Evolutionary conservation across 2,888 invertebrate genomes (phyloP), one percentile per base, ranked within the genome.

Genomic region (Limnephilus marmoratus): DNA sequence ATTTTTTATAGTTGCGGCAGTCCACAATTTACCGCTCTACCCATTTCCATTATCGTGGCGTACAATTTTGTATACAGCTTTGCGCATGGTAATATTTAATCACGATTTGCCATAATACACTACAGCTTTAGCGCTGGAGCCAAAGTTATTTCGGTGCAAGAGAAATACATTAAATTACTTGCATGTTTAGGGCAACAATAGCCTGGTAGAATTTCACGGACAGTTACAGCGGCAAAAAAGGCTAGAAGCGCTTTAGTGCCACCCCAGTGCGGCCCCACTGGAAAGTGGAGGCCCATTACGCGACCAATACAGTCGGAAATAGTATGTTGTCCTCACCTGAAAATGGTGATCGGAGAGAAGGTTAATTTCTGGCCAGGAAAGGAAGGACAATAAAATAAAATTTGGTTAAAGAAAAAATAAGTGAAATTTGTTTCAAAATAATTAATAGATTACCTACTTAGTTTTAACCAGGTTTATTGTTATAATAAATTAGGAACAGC

Each of bases 131-230:
- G 9, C 68, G 24, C 68, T 24, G 24, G 24, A 24, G 68, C 68
- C 68, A 68, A 68, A 68, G 68, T 68, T 68, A 68, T 68, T 68
- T 68, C 24, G 7, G 9, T 68, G 68, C 68, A 68, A 68, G 68
- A 7, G 68, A 68, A 86, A 86, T 86, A 49, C 37, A 86, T 45
- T 86, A 86, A 45, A 45, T 86, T 86, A 45, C 86, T 86, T 29
- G 86, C 86, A 29, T 86, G 49, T 49, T 86, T 86, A 86, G 45
- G 86, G n/a, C 13, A 37, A 29, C 45, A 49, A 86, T 45, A 49
- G 45, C 45, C n/a, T 7, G 3, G n/a, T 15, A 49, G 86, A 29
- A 86, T 86, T 86, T 68, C n/a, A 68, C 68, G 68, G 68, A 68
- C 49, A 49, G 86, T 29, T 68, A n/a, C 34, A 13, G 34, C 80